Conservation (phyloP, 1,140 invertebrate species). For the Platyscapa corneri region DNA sequence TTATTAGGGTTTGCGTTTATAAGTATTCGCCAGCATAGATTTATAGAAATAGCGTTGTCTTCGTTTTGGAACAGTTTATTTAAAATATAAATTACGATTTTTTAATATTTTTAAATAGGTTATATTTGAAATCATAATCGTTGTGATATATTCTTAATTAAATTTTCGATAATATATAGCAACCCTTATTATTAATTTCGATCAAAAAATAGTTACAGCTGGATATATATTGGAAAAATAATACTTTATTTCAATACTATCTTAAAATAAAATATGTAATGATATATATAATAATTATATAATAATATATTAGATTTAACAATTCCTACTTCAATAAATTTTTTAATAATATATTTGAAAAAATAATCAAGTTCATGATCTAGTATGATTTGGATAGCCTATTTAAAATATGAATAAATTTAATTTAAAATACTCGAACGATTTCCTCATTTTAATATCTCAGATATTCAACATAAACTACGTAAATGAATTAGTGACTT, state of each 20-base stretch:
- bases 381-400: neutral
- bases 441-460: neutral
- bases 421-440: neutral
- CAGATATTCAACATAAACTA: neutral
- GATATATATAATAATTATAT: too few relatives aligned
- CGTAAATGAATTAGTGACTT: neutral
- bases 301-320: too few relatives aligned
- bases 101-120: too few relatives aligned
- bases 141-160: neutral
- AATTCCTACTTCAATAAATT: too few relatives aligned
- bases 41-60: constrained; percentile 17
- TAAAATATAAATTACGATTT: neutral
- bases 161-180: too few relatives aligned
- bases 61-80: neutral
- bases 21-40: neutral
- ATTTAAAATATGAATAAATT: neutral
- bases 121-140: too few relatives aligned
- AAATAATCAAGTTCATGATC: neutral
- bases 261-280: too few relatives aligned
- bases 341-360: neutral
- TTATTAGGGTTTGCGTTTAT: too few relatives aligned
- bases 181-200: too few relatives aligned
- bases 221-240: too few relatives aligned
- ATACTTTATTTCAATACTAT: too few relatives aligned
- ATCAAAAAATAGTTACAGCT: too few relatives aligned